Evolutionary conservation across 2,888 invertebrate species (phyloP), one percentile per base, ranked within the genome.

Genomic region (Dendrolimus pini): DNA sequence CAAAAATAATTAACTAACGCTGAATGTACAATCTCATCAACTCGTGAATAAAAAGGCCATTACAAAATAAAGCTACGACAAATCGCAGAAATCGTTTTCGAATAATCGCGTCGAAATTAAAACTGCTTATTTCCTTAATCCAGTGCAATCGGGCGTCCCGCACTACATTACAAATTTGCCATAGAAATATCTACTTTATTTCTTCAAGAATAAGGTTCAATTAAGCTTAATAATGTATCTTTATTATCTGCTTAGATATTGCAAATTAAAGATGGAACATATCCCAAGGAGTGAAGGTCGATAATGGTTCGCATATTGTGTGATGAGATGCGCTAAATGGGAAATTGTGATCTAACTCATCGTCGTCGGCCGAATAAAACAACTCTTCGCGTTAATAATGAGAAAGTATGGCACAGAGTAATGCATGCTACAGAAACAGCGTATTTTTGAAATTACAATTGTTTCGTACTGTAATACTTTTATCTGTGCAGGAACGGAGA

Each of bases 371-470:
- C 47, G 82, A 86, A 86, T 88, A 89, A 89, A 89, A 89, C 89
- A 89, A 89, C 89, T 85, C 89, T 85, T 86, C 80, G 84, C 84
- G 81, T 81, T 87, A 82, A 87, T 89, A 89, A 89, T 89, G 89
- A 89, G 87, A 77, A 80, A 81, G 83, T 78, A 72, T 65, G 67
- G 0, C 60, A 63, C 68, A 85, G 85, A 71, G 74, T 69, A 79
- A 59, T 18, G 52, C 1, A 6, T 10, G 42, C 3, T 10, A 47
- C 41, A 68, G 67, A 77, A 70, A 65, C 63, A 14, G 12, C 9
- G 13, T 54, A 52, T 54, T 6, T 41, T 9, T 1, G 10, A 9
- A 41, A 8, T 53, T 53, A 41, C 3, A 13, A 8, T 41, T 9
- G 13, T 18, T 14, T 12, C 10, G 7, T 47, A 3, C 3, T 14